Evolutionary conservation across 2,797 vertebrate genomes (phyloP).

Genomic region (Sandelia bainsii): DNA sequence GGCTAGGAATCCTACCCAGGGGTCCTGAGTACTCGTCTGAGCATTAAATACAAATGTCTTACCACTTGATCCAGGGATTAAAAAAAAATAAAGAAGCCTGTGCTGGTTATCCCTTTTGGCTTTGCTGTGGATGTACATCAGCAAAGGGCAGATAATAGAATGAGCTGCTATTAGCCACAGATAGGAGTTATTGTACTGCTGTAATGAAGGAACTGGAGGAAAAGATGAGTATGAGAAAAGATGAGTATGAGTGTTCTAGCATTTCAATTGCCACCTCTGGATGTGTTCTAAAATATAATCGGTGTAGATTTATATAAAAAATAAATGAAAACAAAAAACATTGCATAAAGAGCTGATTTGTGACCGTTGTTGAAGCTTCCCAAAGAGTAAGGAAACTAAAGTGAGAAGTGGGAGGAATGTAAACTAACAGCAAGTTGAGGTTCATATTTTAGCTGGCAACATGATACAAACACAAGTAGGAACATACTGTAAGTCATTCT

Average conservation of each 20-base stretch:
- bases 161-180: constrained; percentile 47
- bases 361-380: background rate
- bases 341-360: background rate
- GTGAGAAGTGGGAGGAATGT: constrained; percentile 27
- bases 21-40: constrained; percentile 55
- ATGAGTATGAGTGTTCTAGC: constrained; percentile 27
- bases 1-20: constrained; percentile 57
- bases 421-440: constrained; percentile 27
- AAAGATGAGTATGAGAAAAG: too few species aligned
- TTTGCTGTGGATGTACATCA: constrained; percentile 55
- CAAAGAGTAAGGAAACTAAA: constrained; percentile 21
- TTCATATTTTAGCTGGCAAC: constrained; percentile 15
- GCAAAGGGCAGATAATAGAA: constrained; percentile 50
- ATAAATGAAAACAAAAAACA: background rate
- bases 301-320: background rate
- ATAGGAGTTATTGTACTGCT: constrained; percentile 42
- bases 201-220: constrained; percentile 54
- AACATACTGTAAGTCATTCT: background rate
- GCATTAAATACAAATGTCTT: constrained; percentile 67
- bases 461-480: constrained; percentile 13
- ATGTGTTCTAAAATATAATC: constrained; percentile 39
- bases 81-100: constrained; percentile 65
- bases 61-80: constrained; percentile 71
- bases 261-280: constrained; percentile 58
- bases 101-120: constrained; percentile 58